Conservation (phyloP, 2,888 invertebrate genomes). For the Eilema depressum region DNA sequence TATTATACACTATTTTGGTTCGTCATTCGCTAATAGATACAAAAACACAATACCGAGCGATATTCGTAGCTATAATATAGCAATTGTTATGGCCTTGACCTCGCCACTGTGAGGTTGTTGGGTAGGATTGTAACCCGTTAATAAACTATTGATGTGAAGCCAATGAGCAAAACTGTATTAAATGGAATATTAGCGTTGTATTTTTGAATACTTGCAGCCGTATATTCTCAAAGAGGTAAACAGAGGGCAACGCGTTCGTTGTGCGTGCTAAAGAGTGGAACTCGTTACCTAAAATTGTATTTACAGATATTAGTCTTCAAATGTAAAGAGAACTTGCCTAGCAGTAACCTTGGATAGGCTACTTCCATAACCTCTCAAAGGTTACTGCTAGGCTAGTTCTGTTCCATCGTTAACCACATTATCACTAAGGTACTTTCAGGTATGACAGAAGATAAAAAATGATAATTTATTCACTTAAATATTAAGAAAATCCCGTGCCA, state of each 20-base stretch:
- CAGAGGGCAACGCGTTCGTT: background rate
- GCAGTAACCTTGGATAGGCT: background rate
- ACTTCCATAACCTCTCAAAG: too few relatives aligned
- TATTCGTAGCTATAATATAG: conserved; percentile 4
- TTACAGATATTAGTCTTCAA: background rate
- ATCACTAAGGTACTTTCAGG: background rate
- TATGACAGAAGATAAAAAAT: background rate
- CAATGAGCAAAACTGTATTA: background rate
- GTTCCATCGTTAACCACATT: background rate
- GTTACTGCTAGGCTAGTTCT: background rate
- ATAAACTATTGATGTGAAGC: conserved; percentile 3
- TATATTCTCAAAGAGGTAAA: background rate
- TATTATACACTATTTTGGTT: background rate
- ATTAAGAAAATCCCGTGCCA: background rate
- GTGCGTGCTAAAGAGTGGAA: background rate
- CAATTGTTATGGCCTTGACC: conserved; percentile 4
- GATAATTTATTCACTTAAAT: too few relatives aligned
- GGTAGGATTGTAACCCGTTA: background rate
- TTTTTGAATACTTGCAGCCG: background rate
- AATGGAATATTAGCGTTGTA: background rate
- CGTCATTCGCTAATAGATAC: background rate
- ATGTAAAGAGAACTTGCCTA: background rate
- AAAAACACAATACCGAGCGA: background rate
- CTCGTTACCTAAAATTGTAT: background rate
- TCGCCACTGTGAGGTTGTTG: background rate